A percentile compares a stretch with the other conserved stretches of the same genome.
phyloP scores from a whole-genome alignment of 2,113 vertebrate species.

The Corvus cornix region DNA sequence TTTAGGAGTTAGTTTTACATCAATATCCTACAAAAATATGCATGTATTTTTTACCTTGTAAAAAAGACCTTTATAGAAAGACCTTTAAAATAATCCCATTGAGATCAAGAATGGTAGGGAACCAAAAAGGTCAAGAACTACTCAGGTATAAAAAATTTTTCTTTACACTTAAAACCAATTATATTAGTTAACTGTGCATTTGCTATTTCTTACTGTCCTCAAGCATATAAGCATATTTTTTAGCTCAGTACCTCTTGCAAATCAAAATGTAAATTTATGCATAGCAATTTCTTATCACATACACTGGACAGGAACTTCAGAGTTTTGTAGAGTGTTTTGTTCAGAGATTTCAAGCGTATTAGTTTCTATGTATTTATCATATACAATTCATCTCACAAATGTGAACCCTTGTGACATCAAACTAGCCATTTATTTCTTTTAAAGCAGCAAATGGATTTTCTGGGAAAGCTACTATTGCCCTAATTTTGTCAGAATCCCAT shows the following conservation, averaged over 20 bases:
- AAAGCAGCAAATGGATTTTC: not conserved
- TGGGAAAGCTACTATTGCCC: not conserved
- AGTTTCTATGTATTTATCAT: not conserved
- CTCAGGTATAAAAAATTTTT: not conserved
- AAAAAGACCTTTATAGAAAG: not conserved
- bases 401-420: not conserved
- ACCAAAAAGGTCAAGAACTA: not conserved
- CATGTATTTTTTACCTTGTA: not conserved
- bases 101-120: not conserved
- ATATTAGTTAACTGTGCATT: not conserved
- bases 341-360: not conserved
- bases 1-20: not conserved
- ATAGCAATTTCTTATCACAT: not conserved
- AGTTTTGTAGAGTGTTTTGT: not conserved
- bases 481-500: not conserved
- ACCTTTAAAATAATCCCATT: not conserved
- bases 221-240: not conserved
- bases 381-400: not conserved
- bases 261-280: not conserved
- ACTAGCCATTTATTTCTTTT: not conserved
- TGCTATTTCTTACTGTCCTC: not conserved
- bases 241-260: not conserved
- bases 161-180: not conserved
- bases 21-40: not conserved
- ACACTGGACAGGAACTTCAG: not conserved